A percentile compares a stretch with the other conserved stretches of the same genome.
Evolutionary conservation across 2,113 vertebrate species (phyloP).

Genomic region (Apus apus): DNA sequence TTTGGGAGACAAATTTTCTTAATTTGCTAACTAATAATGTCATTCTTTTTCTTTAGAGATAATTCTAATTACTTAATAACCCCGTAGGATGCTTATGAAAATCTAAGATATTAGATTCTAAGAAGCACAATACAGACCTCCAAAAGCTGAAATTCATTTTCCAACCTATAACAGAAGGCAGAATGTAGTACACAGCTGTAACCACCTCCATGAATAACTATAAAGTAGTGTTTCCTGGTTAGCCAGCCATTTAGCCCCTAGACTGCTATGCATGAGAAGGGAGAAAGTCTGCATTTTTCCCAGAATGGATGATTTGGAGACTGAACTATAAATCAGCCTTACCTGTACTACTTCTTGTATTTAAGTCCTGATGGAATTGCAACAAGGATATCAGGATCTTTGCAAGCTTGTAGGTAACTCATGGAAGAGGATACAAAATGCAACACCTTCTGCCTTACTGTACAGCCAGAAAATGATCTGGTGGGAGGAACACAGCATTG

Average conservation of each 20-base stretch:
- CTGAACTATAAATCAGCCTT: neutral
- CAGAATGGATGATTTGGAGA: neutral
- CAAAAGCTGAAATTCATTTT: neutral
- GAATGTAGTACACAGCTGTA: neutral
- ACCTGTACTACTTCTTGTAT: neutral
- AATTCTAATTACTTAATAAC: constrained; percentile 12
- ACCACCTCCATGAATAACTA: neutral
- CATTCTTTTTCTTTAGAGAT: neutral
- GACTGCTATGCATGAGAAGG: neutral
- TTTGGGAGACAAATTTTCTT: neutral
- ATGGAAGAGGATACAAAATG: neutral
- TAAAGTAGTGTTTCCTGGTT: neutral
- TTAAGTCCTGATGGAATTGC: neutral
- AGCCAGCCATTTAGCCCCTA: neutral
- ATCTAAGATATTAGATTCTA: constrained; percentile 11
- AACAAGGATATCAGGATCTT: neutral
- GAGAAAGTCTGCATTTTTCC: neutral
- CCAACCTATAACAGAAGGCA: neutral
- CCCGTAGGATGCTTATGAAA: neutral
- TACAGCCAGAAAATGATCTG: neutral
- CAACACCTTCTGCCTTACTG: neutral
- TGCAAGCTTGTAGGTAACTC: neutral
- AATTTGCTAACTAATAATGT: neutral
- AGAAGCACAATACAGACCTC: neutral
- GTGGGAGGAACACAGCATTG: neutral